Conservation (phyloP, 2,113 vertebrate species). For the Lampris incognitus region DNA sequence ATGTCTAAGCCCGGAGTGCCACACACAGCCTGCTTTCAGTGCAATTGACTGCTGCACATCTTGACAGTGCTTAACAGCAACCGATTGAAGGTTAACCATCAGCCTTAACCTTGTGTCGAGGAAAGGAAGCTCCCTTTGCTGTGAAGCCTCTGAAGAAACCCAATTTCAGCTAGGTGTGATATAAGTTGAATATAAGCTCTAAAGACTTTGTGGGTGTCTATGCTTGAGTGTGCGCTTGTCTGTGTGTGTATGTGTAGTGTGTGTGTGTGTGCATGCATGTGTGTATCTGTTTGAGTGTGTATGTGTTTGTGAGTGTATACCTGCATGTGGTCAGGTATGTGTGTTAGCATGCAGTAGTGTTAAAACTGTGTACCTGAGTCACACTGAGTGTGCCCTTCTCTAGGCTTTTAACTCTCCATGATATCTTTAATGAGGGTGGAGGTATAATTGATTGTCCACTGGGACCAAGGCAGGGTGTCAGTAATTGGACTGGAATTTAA, state of each 20-base stretch:
- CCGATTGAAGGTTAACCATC: conserved; percentile 34
- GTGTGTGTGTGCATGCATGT: conserved; percentile 1
- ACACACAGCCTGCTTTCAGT: conserved; percentile 16
- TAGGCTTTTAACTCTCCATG: conserved; percentile 19
- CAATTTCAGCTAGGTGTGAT: conserved; percentile 18
- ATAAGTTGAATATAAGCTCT: background rate
- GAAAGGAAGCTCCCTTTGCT: background rate
- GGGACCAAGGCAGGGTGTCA: conserved; percentile 37
- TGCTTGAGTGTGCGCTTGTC: conserved; percentile 4
- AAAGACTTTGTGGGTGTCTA: background rate
- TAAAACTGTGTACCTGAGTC: conserved; percentile 3
- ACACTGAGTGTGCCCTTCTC: conserved; percentile 2
- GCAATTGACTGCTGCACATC: conserved; percentile 4
- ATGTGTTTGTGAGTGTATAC: conserved; percentile 5
- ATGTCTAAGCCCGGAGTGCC: conserved; percentile 36
- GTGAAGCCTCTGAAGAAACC: conserved; percentile 22
- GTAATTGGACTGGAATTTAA: conserved; percentile 62
- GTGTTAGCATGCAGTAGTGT: background rate
- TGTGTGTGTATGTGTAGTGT: background rate
- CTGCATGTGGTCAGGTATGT: background rate
- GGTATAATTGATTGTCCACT: conserved; percentile 42
- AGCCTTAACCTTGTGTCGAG: conserved; percentile 23
- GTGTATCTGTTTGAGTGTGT: background rate
- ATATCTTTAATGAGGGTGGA: conserved; percentile 44
- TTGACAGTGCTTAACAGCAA: conserved; percentile 16